Evolutionary conservation across 2,888 invertebrate genomes (phyloP).

Genomic region (Drosophila ustulata): DNA sequence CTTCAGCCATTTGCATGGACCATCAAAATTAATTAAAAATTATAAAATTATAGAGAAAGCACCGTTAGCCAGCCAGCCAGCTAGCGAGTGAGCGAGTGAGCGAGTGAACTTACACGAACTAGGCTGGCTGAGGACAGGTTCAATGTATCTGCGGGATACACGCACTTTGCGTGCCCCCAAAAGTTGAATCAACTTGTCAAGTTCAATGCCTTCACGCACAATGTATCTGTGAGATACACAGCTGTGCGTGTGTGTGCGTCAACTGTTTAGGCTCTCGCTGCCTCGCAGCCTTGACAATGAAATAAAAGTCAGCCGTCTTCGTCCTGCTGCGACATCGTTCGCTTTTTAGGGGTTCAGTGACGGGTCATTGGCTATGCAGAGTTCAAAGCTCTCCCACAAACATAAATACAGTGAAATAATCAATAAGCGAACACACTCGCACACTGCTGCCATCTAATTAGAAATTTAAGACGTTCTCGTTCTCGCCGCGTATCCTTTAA

Average conservation of each 20-base stretch:
- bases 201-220: conserved; percentile 63
- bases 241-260: conserved; percentile 51
- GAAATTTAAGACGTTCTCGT: conserved; percentile 52
- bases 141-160: conserved; percentile 67
- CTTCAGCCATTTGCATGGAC: conserved; percentile 45
- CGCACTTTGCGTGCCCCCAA: conserved; percentile 35
- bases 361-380: conserved; percentile 53
- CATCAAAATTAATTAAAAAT: conserved; percentile 72
- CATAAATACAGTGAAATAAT: conserved; percentile 47
- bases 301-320: conserved; percentile 47
- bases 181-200: conserved; percentile 73
- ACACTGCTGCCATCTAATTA: conserved; percentile 58
- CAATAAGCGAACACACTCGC: conserved; percentile 42
- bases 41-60: conserved; percentile 34
- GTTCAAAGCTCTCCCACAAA: conserved; percentile 53
- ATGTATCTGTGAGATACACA: conserved; percentile 41
- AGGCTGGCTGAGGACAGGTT: conserved; percentile 43
- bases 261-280: conserved; percentile 26
- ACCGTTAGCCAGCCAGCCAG: conserved; percentile 35
- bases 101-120: not conserved
- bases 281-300: conserved; percentile 57
- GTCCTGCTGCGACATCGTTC: not conserved
- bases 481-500: conserved; percentile 41
- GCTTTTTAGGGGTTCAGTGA: not conserved
- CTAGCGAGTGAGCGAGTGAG: not conserved